A percentile compares a stretch with the other conserved stretches of the same genome.
These are phyloP conservation scores for Ophonus ardosiacus DNA, from an alignment of 2,888 invertebrate genomes.

Conservation along the genomic window DNA sequence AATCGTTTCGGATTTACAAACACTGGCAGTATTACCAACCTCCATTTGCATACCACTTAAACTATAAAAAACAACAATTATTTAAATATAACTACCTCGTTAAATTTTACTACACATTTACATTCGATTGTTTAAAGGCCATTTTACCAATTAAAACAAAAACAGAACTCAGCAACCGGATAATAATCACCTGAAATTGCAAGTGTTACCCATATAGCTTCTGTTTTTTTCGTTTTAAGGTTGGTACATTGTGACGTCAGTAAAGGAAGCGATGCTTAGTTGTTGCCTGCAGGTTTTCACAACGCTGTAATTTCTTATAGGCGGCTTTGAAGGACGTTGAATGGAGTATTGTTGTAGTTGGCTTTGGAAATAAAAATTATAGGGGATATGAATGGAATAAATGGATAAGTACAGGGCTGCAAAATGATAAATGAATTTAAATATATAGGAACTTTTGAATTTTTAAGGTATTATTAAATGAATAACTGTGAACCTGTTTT, in stretches of 20 bases:
- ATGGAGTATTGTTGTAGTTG: conserved; percentile 18
- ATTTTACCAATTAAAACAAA: not conserved
- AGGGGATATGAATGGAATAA: conserved; percentile 13
- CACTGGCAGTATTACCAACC: not conserved
- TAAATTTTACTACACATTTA: not conserved
- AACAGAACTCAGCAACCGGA: not conserved
- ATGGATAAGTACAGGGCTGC: conserved; percentile 5
- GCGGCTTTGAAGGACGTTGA: not conserved
- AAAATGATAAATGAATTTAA: not conserved
- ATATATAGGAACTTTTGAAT: not conserved
- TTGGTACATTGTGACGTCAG: conserved; percentile 23
- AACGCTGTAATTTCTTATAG: conserved; percentile 16
- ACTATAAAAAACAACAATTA: not conserved
- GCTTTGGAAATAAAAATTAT: conserved; percentile 10
- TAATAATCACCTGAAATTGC: not conserved
- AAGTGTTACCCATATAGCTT: not conserved
- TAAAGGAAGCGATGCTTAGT: conserved; percentile 1
- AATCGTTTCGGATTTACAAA: not conserved
- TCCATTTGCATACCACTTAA: not conserved
- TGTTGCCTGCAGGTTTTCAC: conserved; percentile 32
- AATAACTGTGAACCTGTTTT: not conserved
- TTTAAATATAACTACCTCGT: not conserved
- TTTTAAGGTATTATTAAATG: not conserved
- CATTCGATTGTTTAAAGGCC: not conserved
- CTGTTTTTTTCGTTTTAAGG: conserved; percentile 8